phyloP scores from a whole-genome alignment of 2,888 invertebrate species.

The Leptinotarsa rubiginosa region DNA sequence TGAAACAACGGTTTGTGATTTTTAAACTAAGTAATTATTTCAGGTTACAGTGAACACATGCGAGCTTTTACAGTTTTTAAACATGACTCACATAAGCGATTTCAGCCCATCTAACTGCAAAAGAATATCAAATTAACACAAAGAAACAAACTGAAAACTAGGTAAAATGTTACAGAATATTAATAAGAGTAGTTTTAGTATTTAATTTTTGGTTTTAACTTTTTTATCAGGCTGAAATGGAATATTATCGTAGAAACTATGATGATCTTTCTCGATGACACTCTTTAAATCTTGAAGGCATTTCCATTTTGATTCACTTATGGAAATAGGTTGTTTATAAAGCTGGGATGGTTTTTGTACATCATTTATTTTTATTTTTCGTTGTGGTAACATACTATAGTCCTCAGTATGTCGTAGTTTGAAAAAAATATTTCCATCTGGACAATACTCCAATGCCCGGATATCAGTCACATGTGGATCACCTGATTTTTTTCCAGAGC shows the following conservation, averaged over 20 bases:
- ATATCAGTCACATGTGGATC: slow-evolving; percentile 2
- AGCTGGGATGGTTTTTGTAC: slow-evolving; percentile 8
- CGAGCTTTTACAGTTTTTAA: not conserved
- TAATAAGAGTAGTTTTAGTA: no score
- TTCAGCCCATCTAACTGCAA: not conserved
- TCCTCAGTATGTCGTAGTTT: slow-evolving; percentile 2
- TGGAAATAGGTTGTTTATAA: not conserved
- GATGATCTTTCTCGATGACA: no score
- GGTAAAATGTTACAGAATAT: no score
- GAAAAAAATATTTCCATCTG: slow-evolving; percentile 19
- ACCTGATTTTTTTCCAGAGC: slow-evolving; percentile 2
- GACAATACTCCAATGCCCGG: not conserved
- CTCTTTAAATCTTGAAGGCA: no score
- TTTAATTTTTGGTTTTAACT: no score
- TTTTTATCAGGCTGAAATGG: no score
- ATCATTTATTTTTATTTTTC: slow-evolving; percentile 5
- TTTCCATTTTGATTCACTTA: not conserved
- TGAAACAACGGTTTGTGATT: no score
- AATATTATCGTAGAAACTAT: no score
- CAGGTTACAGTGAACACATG: no score
- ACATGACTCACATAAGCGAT: not conserved
- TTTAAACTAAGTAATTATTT: no score
- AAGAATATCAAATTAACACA: not conserved
- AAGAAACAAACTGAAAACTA: no score
- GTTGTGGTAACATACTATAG: not conserved